Evolutionary conservation across 1,140 invertebrate genomes (phyloP).

Genomic region (Caenorhabditis inopinata): DNA sequence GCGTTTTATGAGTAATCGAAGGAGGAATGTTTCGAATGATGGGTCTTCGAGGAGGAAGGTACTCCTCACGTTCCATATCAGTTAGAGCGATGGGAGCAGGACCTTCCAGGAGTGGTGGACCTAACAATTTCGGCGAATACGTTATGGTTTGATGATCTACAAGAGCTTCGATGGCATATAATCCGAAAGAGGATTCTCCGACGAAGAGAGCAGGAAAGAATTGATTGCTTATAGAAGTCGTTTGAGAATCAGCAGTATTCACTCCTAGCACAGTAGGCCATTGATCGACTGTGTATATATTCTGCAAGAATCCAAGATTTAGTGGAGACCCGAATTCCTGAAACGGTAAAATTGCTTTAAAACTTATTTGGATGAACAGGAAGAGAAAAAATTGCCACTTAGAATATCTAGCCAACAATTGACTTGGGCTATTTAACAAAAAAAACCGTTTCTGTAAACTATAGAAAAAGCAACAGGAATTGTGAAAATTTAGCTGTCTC

Average conservation of each 20-base stretch:
- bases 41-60: slow-evolving; percentile 18
- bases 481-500: too few relatives aligned
- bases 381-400: too few relatives aligned
- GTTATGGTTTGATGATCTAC: slow-evolving; percentile 44
- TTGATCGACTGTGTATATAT: background rate
- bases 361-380: too few relatives aligned
- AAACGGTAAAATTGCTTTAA: too few relatives aligned
- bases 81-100: slow-evolving; percentile 37
- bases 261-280: background rate
- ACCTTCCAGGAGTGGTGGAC: slow-evolving; percentile 40
- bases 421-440: background rate
- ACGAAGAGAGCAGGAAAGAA: slow-evolving; percentile 42
- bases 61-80: background rate
- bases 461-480: too few relatives aligned
- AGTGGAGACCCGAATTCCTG: too few relatives aligned
- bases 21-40: background rate
- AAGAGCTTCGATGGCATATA: slow-evolving; percentile 35
- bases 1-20: slow-evolving; percentile 31
- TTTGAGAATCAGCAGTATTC: background rate
- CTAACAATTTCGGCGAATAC: slow-evolving; percentile 25
- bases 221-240: background rate
- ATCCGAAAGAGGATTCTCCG: slow-evolving; percentile 33
- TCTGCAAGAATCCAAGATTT: too few relatives aligned
- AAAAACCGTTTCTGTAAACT: too few relatives aligned
- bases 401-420: too few relatives aligned